A percentile compares a stretch with the other conserved stretches of the same genome.
Evolutionary conservation across 2,797 vertebrate species (phyloP).

Genomic region (Lacerta agilis): DNA sequence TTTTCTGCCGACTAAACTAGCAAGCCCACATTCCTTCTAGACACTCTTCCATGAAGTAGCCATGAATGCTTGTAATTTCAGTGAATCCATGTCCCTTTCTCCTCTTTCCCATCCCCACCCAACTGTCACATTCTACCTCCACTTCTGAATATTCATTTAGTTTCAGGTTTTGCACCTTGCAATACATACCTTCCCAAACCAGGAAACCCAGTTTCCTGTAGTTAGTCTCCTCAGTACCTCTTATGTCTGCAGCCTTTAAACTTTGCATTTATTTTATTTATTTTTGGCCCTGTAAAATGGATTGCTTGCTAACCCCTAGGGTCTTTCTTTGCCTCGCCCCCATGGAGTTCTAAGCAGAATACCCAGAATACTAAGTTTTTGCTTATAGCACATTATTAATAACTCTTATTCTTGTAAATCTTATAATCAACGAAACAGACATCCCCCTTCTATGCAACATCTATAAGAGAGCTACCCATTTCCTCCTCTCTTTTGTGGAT

Average conservation of each 20-base stretch:
- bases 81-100: not conserved
- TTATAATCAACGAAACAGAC: not conserved
- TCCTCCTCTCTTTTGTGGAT: not conserved
- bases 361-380: not conserved
- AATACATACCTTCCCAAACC: not conserved
- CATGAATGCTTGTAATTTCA: not conserved
- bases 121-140: not conserved
- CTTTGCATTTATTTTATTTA: not conserved
- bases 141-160: not conserved
- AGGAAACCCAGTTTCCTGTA: not conserved
- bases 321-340: not conserved
- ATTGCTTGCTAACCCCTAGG: not conserved
- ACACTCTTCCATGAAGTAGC: not conserved
- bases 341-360: not conserved
- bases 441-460: not conserved
- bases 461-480: not conserved
- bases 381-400: not conserved
- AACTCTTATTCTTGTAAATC: not conserved
- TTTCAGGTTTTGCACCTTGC: not conserved
- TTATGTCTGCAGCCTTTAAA: not conserved
- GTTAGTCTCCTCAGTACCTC: not conserved
- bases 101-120: not conserved
- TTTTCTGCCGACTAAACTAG: not conserved
- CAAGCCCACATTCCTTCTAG: not conserved
- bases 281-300: not conserved